Evolutionary conservation across 2,888 invertebrate species (phyloP), one percentile per base, ranked within the genome.

Genomic region (Maniola hyperantus): DNA sequence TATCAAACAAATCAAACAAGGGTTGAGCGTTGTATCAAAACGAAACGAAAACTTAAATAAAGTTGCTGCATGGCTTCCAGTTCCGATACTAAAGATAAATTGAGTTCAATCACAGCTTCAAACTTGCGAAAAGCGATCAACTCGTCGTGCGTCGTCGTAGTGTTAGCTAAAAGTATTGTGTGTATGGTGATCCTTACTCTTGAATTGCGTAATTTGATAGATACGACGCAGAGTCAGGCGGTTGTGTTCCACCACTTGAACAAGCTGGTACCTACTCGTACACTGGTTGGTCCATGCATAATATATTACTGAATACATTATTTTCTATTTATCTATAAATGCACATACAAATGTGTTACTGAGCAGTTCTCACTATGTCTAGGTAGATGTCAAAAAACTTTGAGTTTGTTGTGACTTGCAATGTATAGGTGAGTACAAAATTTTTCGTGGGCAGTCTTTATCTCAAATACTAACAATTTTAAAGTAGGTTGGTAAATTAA

Each of bases 191-290:
- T 15, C 48, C 18, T 18, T 48, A 48, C 60, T 26, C 26, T 10
- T 60, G 48, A 46, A 26, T 66, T 63, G 36, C 59, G 66, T 66
- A 64, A 55, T 20, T 36, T 50, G 26, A 66, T 55, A 59, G 63
- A 59, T 66, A 69, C 59, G 63, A 58, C 60, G 44, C 48, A 51
- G 48, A 60, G 66, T 60, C 66, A 69, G 66, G 66, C 60, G 42
- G 46, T 34, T 55, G 33, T 44, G 33, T 15, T 42, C 44, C 59
- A 42, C 62, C 39, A 53, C 44, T 59, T 44, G 36, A 18, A 50
- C 54, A 55, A 44, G 20, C 46, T 59, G 39, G 42, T 48, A 53
- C 10, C 53, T 46, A 48, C 26, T 51, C 39, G 59, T 39, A n/a
- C 34, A 55, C 36, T 18, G 18, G 39, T 36, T 33, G 33, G 46